Evolutionary conservation across 1,140 invertebrate genomes (phyloP).

Genomic region (Cotesia chilonis): DNA sequence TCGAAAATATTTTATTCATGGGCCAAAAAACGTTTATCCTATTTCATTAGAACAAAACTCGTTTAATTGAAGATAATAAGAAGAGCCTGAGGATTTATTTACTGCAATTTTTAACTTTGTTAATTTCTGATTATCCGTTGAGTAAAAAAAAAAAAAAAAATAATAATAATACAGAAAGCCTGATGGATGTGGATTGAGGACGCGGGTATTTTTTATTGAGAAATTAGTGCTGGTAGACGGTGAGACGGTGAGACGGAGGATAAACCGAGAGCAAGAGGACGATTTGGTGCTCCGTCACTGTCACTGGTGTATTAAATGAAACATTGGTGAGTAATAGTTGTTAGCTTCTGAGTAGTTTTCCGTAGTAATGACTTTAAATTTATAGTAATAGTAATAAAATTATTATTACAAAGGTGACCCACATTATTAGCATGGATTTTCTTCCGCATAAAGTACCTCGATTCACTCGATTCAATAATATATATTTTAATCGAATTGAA

Average conservation of each 20-base stretch:
- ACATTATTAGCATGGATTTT: conserved; percentile 18
- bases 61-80: too few species aligned
- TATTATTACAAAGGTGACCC: conserved; percentile 37
- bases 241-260: too few species aligned
- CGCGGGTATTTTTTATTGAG: background rate
- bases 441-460: conserved; percentile 21
- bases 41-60: too few species aligned
- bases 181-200: background rate
- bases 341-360: background rate
- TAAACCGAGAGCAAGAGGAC: background rate
- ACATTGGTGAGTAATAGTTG: conserved; percentile 23
- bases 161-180: too few species aligned
- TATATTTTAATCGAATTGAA: conserved; percentile 13
- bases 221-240: too few species aligned
- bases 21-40: too few species aligned
- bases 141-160: too few species aligned
- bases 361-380: too few species aligned
- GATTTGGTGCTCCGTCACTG: conserved; percentile 37
- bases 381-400: conserved; percentile 27
- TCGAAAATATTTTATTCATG: too few species aligned
- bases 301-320: conserved; percentile 33
- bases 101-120: too few species aligned
- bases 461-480: background rate
- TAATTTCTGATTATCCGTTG: too few species aligned
- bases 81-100: too few species aligned